Evolutionary conservation across 2,797 vertebrate genomes (phyloP).

Genomic region (Pipistrellus nathusii): DNA sequence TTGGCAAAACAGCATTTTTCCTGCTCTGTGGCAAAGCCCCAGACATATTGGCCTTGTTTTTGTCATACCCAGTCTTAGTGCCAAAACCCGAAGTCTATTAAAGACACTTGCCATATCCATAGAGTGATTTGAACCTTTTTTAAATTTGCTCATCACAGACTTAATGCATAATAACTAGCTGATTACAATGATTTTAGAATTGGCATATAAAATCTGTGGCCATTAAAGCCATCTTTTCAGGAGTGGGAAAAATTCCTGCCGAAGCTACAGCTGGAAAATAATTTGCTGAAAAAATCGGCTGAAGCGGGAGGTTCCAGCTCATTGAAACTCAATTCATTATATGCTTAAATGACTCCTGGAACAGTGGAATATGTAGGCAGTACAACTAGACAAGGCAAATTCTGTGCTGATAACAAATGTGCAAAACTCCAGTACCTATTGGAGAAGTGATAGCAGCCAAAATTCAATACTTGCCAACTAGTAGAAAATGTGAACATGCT

Average conservation of each 20-base stretch:
- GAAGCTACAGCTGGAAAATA: conserved; percentile 79
- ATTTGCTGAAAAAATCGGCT: conserved; percentile 82
- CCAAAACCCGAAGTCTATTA: conserved; percentile 75
- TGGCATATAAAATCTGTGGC: conserved; percentile 78
- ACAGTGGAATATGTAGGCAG: conserved; percentile 76
- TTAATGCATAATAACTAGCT: conserved; percentile 81
- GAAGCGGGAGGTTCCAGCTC: conserved; percentile 83
- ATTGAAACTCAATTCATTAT: conserved; percentile 85
- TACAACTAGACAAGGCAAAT: conserved; percentile 80
- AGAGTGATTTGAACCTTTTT: conserved; percentile 75
- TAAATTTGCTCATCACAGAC: conserved; percentile 78
- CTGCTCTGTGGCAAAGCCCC: conserved; percentile 42
- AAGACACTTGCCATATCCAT: conserved; percentile 63
- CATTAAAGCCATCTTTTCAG: conserved; percentile 70
- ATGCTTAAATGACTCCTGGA: conserved; percentile 84
- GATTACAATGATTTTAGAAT: conserved; percentile 80
- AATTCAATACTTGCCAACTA: conserved; percentile 74
- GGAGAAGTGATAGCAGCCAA: conserved; percentile 78
- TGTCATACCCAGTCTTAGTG: conserved; percentile 64
- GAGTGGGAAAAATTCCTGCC: conserved; percentile 70
- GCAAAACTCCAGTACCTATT: conserved; percentile 78
- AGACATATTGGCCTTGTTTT: conserved; percentile 72
- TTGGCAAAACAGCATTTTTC: conserved; percentile 52
- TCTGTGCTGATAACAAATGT: conserved; percentile 80
- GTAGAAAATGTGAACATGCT: conserved; percentile 77